A percentile compares a stretch with the other conserved stretches of the same genome.
Evolutionary conservation across 2,888 invertebrate species (phyloP).

Genomic region (Drosophila formosana): DNA sequence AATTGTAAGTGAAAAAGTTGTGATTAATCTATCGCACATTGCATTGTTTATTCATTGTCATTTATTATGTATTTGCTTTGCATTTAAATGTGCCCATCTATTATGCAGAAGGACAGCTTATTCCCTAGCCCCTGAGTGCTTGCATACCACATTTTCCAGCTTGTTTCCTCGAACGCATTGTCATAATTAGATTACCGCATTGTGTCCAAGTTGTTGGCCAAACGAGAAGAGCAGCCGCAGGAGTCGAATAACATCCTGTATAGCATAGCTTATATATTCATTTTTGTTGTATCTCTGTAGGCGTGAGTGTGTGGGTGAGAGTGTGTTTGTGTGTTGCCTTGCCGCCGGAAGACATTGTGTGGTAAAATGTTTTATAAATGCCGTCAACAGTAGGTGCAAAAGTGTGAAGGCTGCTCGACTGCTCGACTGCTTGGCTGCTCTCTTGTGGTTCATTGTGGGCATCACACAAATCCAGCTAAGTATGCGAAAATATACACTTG

Average conservation of each 20-base stretch:
- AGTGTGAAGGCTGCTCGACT: constrained; percentile 28
- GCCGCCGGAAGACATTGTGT: constrained; percentile 8
- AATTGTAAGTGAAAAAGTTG: too few species aligned
- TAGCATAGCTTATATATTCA: constrained; percentile 1
- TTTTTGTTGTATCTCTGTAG: background rate
- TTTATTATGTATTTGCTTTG: background rate
- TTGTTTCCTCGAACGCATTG: constrained; percentile 33
- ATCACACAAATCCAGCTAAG: constrained; percentile 1
- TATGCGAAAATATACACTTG: background rate
- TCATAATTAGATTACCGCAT: constrained; percentile 51
- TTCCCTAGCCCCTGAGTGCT: background rate
- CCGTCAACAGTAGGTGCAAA: constrained; percentile 13
- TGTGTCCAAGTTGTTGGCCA: constrained; percentile 12
- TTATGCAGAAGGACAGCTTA: background rate
- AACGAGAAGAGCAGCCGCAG: constrained; percentile 2
- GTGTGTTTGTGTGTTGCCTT: background rate
- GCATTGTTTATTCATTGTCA: background rate
- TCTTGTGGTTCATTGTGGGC: background rate
- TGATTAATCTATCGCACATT: too few species aligned
- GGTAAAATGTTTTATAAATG: constrained; percentile 23
- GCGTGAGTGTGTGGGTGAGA: background rate
- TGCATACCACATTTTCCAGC: constrained; percentile 23
- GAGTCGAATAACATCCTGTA: constrained; percentile 15
- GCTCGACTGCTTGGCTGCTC: background rate
- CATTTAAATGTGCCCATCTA: background rate